Evolutionary conservation across 2,113 vertebrate genomes (phyloP).

Genomic region (Prolemur simus): DNA sequence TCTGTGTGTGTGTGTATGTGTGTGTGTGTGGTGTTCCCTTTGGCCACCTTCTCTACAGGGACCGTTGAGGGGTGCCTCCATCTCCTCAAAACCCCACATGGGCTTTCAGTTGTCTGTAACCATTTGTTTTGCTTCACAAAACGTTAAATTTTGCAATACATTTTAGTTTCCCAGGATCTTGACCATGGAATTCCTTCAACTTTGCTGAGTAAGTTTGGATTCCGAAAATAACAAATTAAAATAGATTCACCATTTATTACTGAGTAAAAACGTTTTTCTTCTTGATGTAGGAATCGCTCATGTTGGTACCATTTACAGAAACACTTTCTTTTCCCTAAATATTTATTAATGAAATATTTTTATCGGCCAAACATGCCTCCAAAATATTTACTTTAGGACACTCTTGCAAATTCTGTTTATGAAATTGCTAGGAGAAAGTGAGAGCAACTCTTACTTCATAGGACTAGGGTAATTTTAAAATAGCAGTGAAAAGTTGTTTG

Average conservation of each 20-base stretch:
- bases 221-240: not conserved
- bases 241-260: not conserved
- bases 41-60: not conserved
- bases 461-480: not conserved
- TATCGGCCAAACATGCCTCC: not conserved
- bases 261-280: not conserved
- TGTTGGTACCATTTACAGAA: conserved; percentile 28
- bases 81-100: rapidly evolving
- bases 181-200: not conserved
- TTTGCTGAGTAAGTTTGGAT: not conserved
- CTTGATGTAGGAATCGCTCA: not conserved
- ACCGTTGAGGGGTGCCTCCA: not conserved
- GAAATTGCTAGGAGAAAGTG: not conserved
- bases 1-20: not conserved
- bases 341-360: conserved; percentile 61
- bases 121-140: not conserved
- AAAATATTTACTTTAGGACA: conserved; percentile 48
- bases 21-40: not conserved
- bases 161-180: not conserved
- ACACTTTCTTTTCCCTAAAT: conserved; percentile 46
- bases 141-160: not conserved
- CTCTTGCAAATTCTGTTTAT: not conserved
- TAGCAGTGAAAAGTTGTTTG: not conserved
- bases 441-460: not conserved
- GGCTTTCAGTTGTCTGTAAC: rapidly evolving